phyloP scores from a whole-genome alignment of 2,888 invertebrate genomes.

The Heteromyza rotundicornis region DNA sequence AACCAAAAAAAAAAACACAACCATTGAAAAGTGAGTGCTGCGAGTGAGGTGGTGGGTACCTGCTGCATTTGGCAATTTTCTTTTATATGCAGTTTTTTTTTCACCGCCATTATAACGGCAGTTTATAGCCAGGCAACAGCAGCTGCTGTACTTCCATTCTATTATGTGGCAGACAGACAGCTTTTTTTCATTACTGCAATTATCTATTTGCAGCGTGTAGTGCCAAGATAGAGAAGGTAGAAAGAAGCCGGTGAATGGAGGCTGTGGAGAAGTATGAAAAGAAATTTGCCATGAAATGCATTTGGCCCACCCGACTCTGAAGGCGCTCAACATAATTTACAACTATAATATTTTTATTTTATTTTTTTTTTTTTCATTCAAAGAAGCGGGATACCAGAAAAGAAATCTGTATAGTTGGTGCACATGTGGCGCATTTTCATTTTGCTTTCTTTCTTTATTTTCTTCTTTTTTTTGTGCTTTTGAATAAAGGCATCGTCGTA shows the following conservation, averaged over 20 bases:
- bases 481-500: neutral
- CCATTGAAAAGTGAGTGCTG: neutral
- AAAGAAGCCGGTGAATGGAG: no score
- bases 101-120: neutral
- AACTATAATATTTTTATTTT: no score
- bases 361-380: no score
- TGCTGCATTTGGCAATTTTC: neutral
- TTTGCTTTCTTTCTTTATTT: neutral
- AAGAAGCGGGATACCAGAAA: neutral
- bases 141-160: neutral
- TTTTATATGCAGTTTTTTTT: neutral
- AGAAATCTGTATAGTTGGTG: no score
- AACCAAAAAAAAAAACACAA: neutral
- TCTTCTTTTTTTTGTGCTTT: neutral
- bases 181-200: no score
- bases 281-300: no score
- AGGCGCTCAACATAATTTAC: no score
- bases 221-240: no score
- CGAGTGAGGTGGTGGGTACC: neutral
- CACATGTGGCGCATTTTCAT: neutral
- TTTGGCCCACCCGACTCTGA: no score
- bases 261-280: no score
- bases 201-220: no score
- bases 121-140: neutral
- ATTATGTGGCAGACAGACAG: no score